Conservation (phyloP, 35 echinoderm and acorn worm species). For the Holothuria glaberrima region DNA sequence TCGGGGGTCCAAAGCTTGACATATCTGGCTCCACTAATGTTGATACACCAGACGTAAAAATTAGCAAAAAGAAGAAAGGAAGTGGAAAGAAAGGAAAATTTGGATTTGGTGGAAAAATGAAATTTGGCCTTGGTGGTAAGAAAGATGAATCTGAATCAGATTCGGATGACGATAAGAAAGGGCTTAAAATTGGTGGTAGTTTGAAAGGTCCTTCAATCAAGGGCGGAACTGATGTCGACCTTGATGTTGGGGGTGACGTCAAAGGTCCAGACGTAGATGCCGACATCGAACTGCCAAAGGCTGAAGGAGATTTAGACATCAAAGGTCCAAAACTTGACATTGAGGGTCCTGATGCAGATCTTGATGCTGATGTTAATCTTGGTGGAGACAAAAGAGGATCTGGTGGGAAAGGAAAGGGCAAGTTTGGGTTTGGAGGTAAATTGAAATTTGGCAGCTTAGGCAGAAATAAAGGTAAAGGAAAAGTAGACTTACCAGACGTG, state of each 20-base stretch:
- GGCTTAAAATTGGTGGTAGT: constrained; percentile 11
- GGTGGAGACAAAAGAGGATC: constrained; percentile 52
- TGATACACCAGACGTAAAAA: not conserved
- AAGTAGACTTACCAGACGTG: constrained; percentile 40
- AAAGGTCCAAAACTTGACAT: constrained; percentile 56
- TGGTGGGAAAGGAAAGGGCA: constrained; percentile 68
- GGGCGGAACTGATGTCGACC: constrained; percentile 34
- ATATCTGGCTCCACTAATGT: not conserved
- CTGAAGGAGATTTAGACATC: constrained; percentile 59
- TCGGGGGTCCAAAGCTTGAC: not conserved
- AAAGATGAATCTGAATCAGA: constrained; percentile 50
- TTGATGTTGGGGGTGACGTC: constrained; percentile 24
- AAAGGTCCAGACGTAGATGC: constrained; percentile 35
- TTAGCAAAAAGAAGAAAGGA: constrained; percentile 29
- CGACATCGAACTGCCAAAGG: not conserved
- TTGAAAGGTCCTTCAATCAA: constrained; percentile 24
- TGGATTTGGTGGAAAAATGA: constrained; percentile 49
- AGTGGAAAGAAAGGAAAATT: constrained; percentile 50
- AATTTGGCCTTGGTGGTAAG: constrained; percentile 42
- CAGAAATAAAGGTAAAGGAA: constrained; percentile 49
- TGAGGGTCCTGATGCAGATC: constrained; percentile 33
- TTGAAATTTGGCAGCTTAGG: constrained; percentile 63
- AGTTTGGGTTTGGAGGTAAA: constrained; percentile 76
- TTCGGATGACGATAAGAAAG: constrained; percentile 28
- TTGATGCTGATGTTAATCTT: constrained; percentile 61